Percentiles rank a stretch among this genome's conserved stretches.
phyloP scores from a whole-genome alignment of 2,888 invertebrate species.

The Hyppa rectilinea region DNA sequence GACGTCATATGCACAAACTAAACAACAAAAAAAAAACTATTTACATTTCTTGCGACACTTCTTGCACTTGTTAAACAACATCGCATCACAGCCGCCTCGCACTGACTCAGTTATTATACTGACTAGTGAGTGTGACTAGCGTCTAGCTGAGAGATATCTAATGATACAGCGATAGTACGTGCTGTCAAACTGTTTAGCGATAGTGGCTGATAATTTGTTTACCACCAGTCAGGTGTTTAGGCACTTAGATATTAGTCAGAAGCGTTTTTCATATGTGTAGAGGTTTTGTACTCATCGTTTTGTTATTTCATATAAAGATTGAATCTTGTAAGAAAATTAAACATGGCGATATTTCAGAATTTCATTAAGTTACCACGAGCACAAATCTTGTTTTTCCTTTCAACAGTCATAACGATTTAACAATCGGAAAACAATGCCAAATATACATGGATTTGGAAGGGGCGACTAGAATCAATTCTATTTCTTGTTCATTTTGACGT shows the following conservation, averaged over 20 bases:
- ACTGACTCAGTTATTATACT: slow-evolving; percentile 35
- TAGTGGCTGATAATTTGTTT: slow-evolving; percentile 33
- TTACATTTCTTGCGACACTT: slow-evolving; percentile 85
- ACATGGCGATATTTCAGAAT: background rate
- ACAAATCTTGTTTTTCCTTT: background rate
- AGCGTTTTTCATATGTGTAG: background rate
- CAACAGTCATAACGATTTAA: too few relatives aligned
- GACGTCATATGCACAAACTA: slow-evolving; percentile 24
- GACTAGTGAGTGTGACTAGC: background rate
- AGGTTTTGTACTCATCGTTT: background rate
- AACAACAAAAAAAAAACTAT: slow-evolving; percentile 47
- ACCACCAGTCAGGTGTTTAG: slow-evolving; percentile 13
- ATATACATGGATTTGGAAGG: too few relatives aligned
- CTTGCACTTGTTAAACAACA: slow-evolving; percentile 86
- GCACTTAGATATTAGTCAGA: slow-evolving; percentile 1
- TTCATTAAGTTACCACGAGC: background rate
- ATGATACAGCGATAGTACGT: slow-evolving; percentile 21
- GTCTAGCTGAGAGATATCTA: slow-evolving; percentile 21
- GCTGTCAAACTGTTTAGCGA: slow-evolving; percentile 36
- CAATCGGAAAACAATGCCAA: too few relatives aligned
- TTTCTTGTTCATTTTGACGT: too few relatives aligned
- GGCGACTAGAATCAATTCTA: too few relatives aligned
- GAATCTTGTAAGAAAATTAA: background rate
- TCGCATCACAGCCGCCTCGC: slow-evolving; percentile 47
- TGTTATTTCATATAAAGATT: background rate